A percentile compares a stretch with the other conserved stretches of the same genome.
These are phyloP conservation scores for Plestiodon gilberti DNA, from an alignment of 2,113 vertebrate genomes.

Conservation along the genomic window DNA sequence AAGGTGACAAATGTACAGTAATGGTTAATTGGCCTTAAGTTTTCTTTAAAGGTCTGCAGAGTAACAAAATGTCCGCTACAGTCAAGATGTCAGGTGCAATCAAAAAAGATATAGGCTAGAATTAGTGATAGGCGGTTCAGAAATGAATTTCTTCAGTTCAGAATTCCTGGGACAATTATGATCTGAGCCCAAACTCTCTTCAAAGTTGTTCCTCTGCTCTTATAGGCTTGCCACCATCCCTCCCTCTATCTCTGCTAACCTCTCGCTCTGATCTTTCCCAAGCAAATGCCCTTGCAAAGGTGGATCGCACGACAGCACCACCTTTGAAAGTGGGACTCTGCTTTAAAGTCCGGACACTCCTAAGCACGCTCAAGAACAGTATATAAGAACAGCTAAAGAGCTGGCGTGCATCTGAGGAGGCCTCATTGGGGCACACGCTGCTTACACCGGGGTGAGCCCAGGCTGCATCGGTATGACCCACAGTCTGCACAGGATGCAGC, in stretches of 20 bases:
- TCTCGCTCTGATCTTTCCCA: neutral
- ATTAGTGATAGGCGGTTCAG: neutral
- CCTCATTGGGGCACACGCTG: too few species aligned
- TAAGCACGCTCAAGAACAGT: too few species aligned
- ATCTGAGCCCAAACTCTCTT: neutral
- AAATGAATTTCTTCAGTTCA: neutral
- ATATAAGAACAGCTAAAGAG: too few species aligned
- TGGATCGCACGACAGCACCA: too few species aligned
- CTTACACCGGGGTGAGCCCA: too few species aligned
- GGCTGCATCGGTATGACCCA: too few species aligned
- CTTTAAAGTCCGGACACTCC: too few species aligned
- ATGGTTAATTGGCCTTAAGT: conserved; percentile 52
- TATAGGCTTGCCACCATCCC: neutral
- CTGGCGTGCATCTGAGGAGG: too few species aligned
- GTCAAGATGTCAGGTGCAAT: conserved; percentile 36
- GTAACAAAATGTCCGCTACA: conserved; percentile 44
- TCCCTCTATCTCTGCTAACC: neutral
- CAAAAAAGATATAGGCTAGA: conserved; percentile 67
- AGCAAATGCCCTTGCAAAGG: neutral
- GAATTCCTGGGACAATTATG: neutral
- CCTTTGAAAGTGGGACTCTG: too few species aligned
- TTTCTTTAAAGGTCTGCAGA: conserved; percentile 45
- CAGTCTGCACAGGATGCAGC: too few species aligned
- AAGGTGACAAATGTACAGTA: conserved; percentile 57
- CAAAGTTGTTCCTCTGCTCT: neutral